Evolutionary conservation across 2,797 vertebrate species (phyloP), one percentile per base, ranked within the genome.

Genomic region (Tapirus indicus): DNA sequence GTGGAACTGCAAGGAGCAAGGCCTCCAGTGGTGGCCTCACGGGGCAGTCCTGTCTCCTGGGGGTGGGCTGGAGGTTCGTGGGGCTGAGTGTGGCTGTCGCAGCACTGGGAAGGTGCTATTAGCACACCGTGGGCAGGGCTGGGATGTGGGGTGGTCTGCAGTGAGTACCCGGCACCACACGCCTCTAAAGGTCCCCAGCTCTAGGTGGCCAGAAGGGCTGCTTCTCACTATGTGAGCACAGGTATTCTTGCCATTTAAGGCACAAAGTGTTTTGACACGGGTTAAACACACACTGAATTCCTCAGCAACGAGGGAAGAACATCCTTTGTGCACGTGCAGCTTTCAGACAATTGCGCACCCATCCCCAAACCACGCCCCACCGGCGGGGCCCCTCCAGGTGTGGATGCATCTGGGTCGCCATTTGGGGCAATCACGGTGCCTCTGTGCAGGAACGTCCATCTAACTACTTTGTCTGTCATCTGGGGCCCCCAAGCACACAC

Each of bases 391-490:
- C 23, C 35, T 27, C 78, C 17, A 1, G 75, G 58, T 25, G 38
- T 11, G 79, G 16, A 25, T 7, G 25, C 3, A 4, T n/a, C 20
- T 32, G 4, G 0, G 60, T 20, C 0, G 0, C 20, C 60, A 0
- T 7, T 7, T 7, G 54, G 29, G 52, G 21, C 2, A 2, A 6
- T 3, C 29, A 0, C 0, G 9, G 74, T 0, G 1, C 47, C 23
- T 1, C 54, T 17, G 29, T 16, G 38, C 2, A 16, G 84, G 16
- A 16, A 14, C 7, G 5, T 2, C 52, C 0, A 0, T 18, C 13
- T 5, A 7, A 5, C 77, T 11, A 7, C 1, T 27, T 1, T 9
- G 11, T 8, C 4, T 49, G 38, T 38, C 56, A 32, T 13, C 79
- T 3, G 7, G 44, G 18, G 35, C 0, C 3, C 35, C 20, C 11